Percentiles rank a stretch among this genome's conserved stretches.
Conservation (phyloP, 2,797 vertebrate genomes). For the Danio choprae region DNA sequence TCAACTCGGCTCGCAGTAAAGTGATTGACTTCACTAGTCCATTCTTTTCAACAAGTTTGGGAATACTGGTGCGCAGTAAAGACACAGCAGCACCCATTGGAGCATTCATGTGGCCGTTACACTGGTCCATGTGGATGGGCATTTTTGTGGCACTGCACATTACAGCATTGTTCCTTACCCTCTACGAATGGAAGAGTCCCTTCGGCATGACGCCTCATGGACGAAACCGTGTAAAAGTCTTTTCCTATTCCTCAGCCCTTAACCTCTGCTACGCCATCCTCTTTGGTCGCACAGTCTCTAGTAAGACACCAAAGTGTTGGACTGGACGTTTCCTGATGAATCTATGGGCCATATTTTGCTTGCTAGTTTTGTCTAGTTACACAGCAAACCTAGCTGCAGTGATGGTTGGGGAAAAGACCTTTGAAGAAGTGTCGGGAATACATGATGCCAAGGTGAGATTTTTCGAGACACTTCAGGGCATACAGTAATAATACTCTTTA, state of each 20-base stretch:
- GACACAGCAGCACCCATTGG: conserved; percentile 88
- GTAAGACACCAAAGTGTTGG: conserved; percentile 95
- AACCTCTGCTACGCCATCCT: conserved; percentile 94
- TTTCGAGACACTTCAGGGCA: neutral
- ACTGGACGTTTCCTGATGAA: conserved; percentile 97
- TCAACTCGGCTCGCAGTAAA: conserved; percentile 88
- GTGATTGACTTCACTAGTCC: conserved; percentile 94
- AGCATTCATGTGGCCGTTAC: conserved; percentile 93
- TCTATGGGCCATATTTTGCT: conserved; percentile 97
- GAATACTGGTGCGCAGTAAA: conserved; percentile 87
- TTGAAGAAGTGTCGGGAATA: conserved; percentile 92
- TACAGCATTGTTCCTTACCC: conserved; percentile 89
- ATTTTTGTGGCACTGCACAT: conserved; percentile 89
- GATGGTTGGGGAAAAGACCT: conserved; percentile 98
- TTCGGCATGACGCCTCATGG: conserved; percentile 92
- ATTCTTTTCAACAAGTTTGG: conserved; percentile 94
- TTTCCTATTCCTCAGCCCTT: conserved; percentile 92
- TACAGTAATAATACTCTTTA: no score
- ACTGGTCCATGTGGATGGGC: conserved; percentile 96
- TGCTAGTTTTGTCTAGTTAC: conserved; percentile 96
- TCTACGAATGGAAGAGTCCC: conserved; percentile 94
- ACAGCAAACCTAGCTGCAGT: conserved; percentile 94
- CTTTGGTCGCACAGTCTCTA: conserved; percentile 89
- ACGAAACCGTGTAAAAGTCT: conserved; percentile 87
- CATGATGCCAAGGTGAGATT: conserved; percentile 87